phyloP scores from a whole-genome alignment of 2,797 vertebrate genomes.

The Artibeus lituratus region DNA sequence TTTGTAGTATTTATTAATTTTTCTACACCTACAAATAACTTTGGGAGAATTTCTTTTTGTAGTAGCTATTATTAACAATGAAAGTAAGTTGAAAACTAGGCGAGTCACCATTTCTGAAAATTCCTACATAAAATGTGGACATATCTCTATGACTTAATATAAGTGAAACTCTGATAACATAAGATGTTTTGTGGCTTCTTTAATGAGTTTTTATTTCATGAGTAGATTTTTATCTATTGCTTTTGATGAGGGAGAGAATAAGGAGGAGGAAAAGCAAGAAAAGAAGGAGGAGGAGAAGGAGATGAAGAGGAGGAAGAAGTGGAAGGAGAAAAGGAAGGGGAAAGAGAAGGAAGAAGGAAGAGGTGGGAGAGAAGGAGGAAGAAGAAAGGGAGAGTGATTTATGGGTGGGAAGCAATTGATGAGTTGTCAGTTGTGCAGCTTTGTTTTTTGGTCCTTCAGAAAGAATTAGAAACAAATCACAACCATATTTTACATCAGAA shows the following conservation, averaged over 20 bases:
- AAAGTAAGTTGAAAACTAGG: not conserved
- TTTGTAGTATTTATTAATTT: not conserved
- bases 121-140: not conserved
- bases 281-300: rapidly evolving
- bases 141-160: too few species aligned
- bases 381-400: not conserved
- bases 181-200: not conserved
- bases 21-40: not conserved
- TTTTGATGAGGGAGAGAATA: not conserved
- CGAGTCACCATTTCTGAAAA: not conserved
- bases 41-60: not conserved
- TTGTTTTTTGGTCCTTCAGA: not conserved
- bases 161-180: not conserved
- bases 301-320: too few species aligned
- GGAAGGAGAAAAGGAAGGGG: not conserved
- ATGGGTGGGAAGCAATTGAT: rapidly evolving
- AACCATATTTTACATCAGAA: not conserved
- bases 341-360: not conserved
- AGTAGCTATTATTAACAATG: not conserved
- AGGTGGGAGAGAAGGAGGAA: rapidly evolving
- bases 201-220: not conserved
- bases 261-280: not conserved
- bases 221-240: not conserved
- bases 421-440: rapidly evolving
- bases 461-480: too few species aligned